These are phyloP conservation scores for Venustaconcha ellipsiformis DNA, from an alignment of 1,140 invertebrate genomes.

Conservation along the genomic window DNA sequence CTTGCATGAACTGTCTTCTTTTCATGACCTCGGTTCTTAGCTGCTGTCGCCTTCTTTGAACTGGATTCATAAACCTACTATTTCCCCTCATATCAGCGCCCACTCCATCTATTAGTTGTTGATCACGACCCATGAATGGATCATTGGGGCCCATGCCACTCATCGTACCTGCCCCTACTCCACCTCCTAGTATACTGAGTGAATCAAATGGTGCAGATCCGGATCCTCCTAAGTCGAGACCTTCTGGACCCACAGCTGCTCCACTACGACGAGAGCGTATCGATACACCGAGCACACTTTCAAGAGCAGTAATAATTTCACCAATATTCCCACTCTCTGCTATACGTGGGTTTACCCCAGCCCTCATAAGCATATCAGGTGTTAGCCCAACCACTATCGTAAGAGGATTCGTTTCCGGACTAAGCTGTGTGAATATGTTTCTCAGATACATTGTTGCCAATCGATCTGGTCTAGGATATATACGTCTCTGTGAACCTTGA, in stretches of 20 bases:
- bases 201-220: not conserved
- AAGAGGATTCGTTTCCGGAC: constrained; percentile 21
- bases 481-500: constrained; percentile 1
- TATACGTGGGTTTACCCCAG: constrained; percentile 30
- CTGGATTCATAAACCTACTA: too few species aligned
- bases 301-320: constrained; percentile 24
- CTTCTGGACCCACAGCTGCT: too few species aligned
- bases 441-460: constrained; percentile 20
- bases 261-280: not conserved
- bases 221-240: too few species aligned
- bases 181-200: not conserved
- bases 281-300: constrained; percentile 22
- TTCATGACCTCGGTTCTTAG: too few species aligned
- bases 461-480: constrained; percentile 22
- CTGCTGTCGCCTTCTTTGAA: too few species aligned
- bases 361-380: constrained; percentile 29
- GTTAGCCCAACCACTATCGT: constrained; percentile 30
- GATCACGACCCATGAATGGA: not conserved
- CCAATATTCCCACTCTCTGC: constrained; percentile 28
- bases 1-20: constrained; percentile 22
- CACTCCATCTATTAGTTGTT: not conserved
- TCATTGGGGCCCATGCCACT: not conserved
- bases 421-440: constrained; percentile 26
- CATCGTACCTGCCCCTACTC: not conserved
- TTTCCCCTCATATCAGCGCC: not conserved